Base-by-base conservation (phyloP, 2,113 vertebrate genomes). In the Saguinus midas region DNA sequence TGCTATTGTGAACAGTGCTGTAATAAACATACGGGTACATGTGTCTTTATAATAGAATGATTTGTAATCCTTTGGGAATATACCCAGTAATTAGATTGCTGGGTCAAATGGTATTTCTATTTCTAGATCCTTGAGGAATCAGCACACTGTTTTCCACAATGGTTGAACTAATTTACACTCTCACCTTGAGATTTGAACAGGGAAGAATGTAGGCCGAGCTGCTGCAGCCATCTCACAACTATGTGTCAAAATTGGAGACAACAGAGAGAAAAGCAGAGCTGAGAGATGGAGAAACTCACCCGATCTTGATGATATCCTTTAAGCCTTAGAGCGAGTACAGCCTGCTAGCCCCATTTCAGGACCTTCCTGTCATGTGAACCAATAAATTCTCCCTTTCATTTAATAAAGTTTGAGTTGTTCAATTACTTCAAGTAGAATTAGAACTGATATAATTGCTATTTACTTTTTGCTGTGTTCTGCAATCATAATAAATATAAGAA, bases 401-500 rank as follows among this genome's bases (percentile, higher is more conserved):
- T 75, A 81, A 61, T 90, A 84, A 79, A 72, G 11, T 89, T 94
- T 76, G 80, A 76, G 29, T 94, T 92, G 95, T 95, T 87, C 20
- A 72, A 18, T 88, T 88, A 58, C 37, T 89, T 89, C 12, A 89
- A 3, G 21, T 89, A 25, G 52, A 80, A 80, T 16, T 83, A 78
- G 64, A 89, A 83, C n/a, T 70, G n/a, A 17, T 70, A 40, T 37
- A 81, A 88, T 61, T 93, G 20, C 14, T 70, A 35, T 82, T 96
- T 97, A 48, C 10, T 90, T 96, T 90, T 80, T 90, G 61, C 57
- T 64, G 5, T 86, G n/a, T 43, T 95, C 57, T 78, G 23, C 50
- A 20, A 68, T 84, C 89, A 81, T 78, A 55, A 35, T 35, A 64
- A 70, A 64, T 35, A 35, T 66, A 32, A 88, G 83, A 88, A 45